These are phyloP conservation scores for Eumaeus atala DNA, from an alignment of 1,140 invertebrate species.

Conservation along the genomic window DNA sequence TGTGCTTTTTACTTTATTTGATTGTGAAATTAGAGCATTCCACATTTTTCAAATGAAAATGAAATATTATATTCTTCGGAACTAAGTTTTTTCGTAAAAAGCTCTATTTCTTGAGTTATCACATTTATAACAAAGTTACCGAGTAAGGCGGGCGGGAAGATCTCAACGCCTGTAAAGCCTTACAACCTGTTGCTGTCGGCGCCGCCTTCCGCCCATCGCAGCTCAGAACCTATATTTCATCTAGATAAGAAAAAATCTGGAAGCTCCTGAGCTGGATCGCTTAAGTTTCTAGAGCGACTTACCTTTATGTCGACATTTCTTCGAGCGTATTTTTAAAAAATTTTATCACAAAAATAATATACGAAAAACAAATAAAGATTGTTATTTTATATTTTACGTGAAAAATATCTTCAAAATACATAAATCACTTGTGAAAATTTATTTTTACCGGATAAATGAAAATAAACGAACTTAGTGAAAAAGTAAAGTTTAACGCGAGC, in stretches of 20 bases:
- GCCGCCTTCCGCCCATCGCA: slow-evolving; percentile 67
- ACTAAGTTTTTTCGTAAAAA: slow-evolving; percentile 45
- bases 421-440: background rate
- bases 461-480: slow-evolving; percentile 53
- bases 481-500: slow-evolving; percentile 40
- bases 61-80: slow-evolving; percentile 39
- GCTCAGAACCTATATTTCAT: background rate
- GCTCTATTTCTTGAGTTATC: slow-evolving; percentile 41
- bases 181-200: slow-evolving; percentile 69
- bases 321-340: slow-evolving; percentile 21
- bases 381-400: slow-evolving; percentile 18
- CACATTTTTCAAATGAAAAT: slow-evolving; percentile 28
- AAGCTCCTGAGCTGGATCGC: slow-evolving; percentile 23
- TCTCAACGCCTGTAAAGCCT: slow-evolving; percentile 37
- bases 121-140: slow-evolving; percentile 57
- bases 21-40: too few species aligned
- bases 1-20: too few species aligned
- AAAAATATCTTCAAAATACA: background rate
- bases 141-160: slow-evolving; percentile 42
- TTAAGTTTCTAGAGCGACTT: slow-evolving; percentile 4
- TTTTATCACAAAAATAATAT: slow-evolving; percentile 53
- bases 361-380: slow-evolving; percentile 47
- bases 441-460: slow-evolving; percentile 14
- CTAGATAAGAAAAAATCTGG: background rate
- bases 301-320: slow-evolving; percentile 4